These are phyloP conservation scores for Lindbergichthys nudifrons DNA, from an alignment of 2,797 vertebrate species.

Conservation along the genomic window DNA sequence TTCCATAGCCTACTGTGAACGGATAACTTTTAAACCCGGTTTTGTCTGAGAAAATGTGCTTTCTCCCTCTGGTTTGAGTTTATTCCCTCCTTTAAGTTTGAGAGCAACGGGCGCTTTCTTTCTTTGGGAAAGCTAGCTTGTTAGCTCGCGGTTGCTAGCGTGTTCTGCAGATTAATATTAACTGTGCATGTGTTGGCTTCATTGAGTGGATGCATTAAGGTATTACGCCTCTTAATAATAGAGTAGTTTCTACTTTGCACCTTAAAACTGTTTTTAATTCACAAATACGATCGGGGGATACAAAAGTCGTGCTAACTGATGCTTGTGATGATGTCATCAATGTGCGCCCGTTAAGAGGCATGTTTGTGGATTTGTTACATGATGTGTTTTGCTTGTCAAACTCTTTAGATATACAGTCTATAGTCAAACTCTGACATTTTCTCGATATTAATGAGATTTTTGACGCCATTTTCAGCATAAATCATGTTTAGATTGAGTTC, in stretches of 20 bases:
- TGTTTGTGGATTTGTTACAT: constrained; percentile 44
- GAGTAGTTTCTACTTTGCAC: accelerated
- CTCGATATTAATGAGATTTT: accelerated
- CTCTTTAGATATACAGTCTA: no score
- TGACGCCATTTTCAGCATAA: accelerated
- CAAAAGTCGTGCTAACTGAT: constrained; percentile 40
- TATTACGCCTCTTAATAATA: accelerated
- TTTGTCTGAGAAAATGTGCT: accelerated
- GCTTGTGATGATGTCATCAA: constrained; percentile 61
- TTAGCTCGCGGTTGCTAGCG: constrained; percentile 48
- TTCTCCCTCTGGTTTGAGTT: neutral
- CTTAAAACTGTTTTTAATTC: neutral
- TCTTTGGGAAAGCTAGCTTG: constrained; percentile 66
- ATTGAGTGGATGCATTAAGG: accelerated
- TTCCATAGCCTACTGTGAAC: accelerated
- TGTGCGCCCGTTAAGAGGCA: constrained; percentile 55
- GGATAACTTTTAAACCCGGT: accelerated
- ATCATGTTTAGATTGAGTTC: no score
- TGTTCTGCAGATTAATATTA: constrained; percentile 2
- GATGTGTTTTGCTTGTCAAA: constrained; percentile 9
- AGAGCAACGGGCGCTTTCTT: constrained; percentile 68
- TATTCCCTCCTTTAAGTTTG: neutral
- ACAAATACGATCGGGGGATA: constrained; percentile 11
- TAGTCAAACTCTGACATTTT: neutral
- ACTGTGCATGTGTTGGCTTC: neutral